phyloP scores from a whole-genome alignment of 2,888 invertebrate genomes.

The Caenorhabditis panamensis region DNA sequence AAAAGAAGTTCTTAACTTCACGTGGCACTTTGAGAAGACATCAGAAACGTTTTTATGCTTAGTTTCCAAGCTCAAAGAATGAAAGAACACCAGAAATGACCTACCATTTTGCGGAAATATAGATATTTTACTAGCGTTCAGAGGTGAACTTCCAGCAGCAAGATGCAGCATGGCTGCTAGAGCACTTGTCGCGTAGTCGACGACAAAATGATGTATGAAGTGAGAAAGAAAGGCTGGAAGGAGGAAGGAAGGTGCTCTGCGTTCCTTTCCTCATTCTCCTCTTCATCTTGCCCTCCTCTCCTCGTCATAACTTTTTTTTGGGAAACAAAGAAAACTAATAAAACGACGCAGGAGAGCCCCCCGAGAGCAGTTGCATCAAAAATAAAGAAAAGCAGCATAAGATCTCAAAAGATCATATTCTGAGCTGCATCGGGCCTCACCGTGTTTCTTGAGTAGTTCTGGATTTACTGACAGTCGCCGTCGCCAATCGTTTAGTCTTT shows the following conservation, averaged over 20 bases:
- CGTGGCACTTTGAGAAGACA: too few species aligned
- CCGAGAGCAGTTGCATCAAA: constrained; percentile 1
- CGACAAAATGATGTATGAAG: constrained; percentile 50
- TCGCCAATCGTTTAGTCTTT: constrained; percentile 51
- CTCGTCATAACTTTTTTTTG: constrained; percentile 39
- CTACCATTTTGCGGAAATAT: constrained; percentile 34
- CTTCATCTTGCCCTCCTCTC: not conserved
- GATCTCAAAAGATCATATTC: constrained; percentile 3
- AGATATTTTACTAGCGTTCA: constrained; percentile 44
- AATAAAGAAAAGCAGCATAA: not conserved
- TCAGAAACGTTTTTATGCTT: too few species aligned
- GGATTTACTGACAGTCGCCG: constrained; percentile 64
- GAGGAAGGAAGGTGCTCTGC: constrained; percentile 22
- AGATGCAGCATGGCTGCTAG: constrained; percentile 18
- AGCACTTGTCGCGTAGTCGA: constrained; percentile 26
- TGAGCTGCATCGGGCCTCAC: not conserved
- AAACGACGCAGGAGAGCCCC: constrained; percentile 7
- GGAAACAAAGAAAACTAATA: constrained; percentile 28
- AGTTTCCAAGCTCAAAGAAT: too few species aligned
- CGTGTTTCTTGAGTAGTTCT: constrained; percentile 43
- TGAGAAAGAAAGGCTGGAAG: constrained; percentile 27
- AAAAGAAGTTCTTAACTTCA: too few species aligned
- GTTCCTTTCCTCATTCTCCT: constrained; percentile 12
- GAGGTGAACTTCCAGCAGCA: constrained; percentile 36
- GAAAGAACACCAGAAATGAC: too few species aligned